Base-by-base conservation (phyloP, 1,140 invertebrate genomes). In the Venustaconcha ellipsiformis region DNA sequence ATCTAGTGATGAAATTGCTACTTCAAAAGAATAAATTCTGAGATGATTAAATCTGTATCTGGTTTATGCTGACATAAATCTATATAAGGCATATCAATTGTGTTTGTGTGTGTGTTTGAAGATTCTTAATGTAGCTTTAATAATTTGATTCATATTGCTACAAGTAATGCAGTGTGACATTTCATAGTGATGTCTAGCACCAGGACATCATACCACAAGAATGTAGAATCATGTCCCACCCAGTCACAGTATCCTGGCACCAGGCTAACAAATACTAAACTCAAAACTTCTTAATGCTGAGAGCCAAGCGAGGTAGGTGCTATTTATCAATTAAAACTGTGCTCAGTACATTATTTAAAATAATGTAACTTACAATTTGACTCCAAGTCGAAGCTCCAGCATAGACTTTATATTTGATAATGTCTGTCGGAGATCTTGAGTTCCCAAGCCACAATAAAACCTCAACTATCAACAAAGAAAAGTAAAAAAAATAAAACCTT, bases 401-500 rank as follows among this genome's bases (percentile, higher is more conserved):
- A 95, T 87, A 58, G 91, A 90, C 73, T 92, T 89, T 17, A 96
- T 89, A 90, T 96, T 96, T 1, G 92, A 92, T 82, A 96, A 90
- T 0, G 95, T 96, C 59, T 93, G 91, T 74, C 94, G 88, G 66
- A 96, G 90, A 88, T 96, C 94, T 26, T 90, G 89, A 2, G 94
- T 95, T 8, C 92, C 91, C 70, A 95, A 90, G 11, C 93, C 93
- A 82, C 93, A 94, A 76, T 93, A 93, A 92, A 93, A 95, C 79
- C 94, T 89, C 56, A 96, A 88, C 88, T 88, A 77, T 18, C 74
- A 78, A 8, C 17, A 64, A 59, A 64, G 26, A 69, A 64, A 55
- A 69, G 15, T 66, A 70, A 15, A 55, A 65, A 37, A 65, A 6
- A 48, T 8, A 48, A 6, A 48, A 48, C 37, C 37, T 48, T 48